Evolutionary conservation across 2,113 vertebrate genomes (phyloP).

Genomic region (Brachirus orientalis): DNA sequence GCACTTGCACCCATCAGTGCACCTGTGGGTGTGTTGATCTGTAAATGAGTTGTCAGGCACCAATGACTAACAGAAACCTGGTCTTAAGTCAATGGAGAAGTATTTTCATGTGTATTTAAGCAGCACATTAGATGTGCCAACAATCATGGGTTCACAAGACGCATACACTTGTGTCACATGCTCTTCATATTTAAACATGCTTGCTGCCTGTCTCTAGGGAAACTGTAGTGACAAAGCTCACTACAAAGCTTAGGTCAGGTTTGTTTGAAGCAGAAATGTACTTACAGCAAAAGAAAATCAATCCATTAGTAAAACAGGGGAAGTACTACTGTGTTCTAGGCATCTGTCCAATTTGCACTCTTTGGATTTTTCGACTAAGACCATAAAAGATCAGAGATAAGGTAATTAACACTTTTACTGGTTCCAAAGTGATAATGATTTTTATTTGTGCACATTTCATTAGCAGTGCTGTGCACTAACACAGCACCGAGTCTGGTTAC

Average conservation of each 20-base stretch:
- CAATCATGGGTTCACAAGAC: too few relatives aligned
- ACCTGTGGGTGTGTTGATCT: too few relatives aligned
- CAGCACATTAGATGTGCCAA: too few relatives aligned
- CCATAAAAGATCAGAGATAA: background rate
- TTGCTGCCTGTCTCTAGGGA: background rate
- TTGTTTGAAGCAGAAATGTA: constrained; percentile 8
- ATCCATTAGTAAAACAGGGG: constrained; percentile 1
- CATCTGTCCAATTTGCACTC: constrained; percentile 6
- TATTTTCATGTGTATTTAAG: too few relatives aligned
- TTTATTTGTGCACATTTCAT: background rate
- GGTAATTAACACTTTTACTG: background rate
- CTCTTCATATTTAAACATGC: background rate
- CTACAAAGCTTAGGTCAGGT: background rate
- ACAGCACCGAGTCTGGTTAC: background rate
- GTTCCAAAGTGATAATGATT: background rate
- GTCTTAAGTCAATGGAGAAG: too few relatives aligned
- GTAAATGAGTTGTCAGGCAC: too few relatives aligned
- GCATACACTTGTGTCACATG: too few relatives aligned
- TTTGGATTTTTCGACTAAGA: constrained; percentile 1
- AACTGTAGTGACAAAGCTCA: background rate
- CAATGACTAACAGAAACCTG: too few relatives aligned
- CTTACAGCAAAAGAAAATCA: constrained; percentile 13
- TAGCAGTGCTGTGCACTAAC: background rate
- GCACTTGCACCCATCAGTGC: too few relatives aligned
- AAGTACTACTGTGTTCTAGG: constrained; percentile 8